Evolutionary conservation across 2,797 vertebrate species (phyloP), one percentile per base, ranked within the genome.

Genomic region (Limosa lapponica): DNA sequence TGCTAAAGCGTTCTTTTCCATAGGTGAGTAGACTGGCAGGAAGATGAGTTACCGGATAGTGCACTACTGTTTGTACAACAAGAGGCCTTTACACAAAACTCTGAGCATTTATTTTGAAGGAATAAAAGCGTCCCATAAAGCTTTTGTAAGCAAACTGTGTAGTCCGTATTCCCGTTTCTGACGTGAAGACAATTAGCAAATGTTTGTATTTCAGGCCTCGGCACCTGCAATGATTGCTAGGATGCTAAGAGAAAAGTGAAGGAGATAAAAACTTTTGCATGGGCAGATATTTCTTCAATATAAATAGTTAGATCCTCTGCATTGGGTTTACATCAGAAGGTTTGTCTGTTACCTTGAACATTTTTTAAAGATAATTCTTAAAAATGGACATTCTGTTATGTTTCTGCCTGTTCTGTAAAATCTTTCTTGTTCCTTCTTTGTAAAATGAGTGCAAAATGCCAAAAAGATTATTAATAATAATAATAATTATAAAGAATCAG

Each of bases 381-480:
- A 95, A 96, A 97, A 95, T 86, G 85, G 96, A 97, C 94, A 93
- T 93, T 95, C 97, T 97, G 94, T 98, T 98, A 97, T 89, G 80
- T 96, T 94, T 96, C 89, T 96, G 92, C 96, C 89, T 85, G 48
- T 95, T 95, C 95, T 96, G 87, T 97, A 95, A 96, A 84, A 95
- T 95, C 61, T 95, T 95, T 94, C 89, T 59, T 79, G 75, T 77
- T 95, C 54, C 66, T 95, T 95, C 87, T 87, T 89, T 94, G 80
- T 94, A 82, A 95, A 96, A 96, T 83, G 85, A 97, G 94, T 98
- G 90, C 95, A 96, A 98, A 98, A 97, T 95, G 95, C 98, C 97
- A 98, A 98, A 98, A 98, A 97, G 48, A 86, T 90, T 81, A 72
- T 96, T 96, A 87, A 22, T 94, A 94, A 93, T 92, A 49, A 84